Evolutionary conservation across 2,797 vertebrate species (phyloP), one percentile per base, ranked within the genome.

Genomic region (Coilia nasus): DNA sequence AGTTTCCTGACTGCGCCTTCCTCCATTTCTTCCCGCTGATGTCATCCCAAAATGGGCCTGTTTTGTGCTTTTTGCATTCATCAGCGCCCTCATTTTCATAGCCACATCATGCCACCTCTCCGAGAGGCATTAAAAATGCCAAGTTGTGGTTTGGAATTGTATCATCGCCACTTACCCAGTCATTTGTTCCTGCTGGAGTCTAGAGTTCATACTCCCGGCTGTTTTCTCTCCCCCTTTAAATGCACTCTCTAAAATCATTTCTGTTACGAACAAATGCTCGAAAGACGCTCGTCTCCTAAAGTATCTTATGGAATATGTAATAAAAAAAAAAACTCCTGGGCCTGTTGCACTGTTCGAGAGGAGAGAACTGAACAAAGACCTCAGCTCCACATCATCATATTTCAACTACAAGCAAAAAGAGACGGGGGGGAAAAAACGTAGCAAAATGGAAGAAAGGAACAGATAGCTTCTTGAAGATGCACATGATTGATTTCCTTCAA

Each of bases 381-480:
- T n/a, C 31, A 41, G 71, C 44, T n/a, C 2, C 31, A 78, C 17
- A 21, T 59, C 57, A 59, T 59, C 57, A 59, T 59, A 59, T 59
- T 19, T 19, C 57, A 59, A 19, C 15, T 59, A 21, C 57, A 19
- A 21, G 57, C 17, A 71, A 54, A 54, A 54, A 17, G 19, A 14
- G 64, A 0, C 4, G 31, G 19, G 41, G 21, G 0, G 35, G 28
- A 44, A 78, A 15, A 14, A 71, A 41, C 35, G 17, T 21, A 41
- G 19, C 71, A 78, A 25, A 44, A 71, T 44, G 19, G 35, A 41
- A 35, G 28, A 75, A 75, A 35, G 25, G 28, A 44, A 21, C 71
- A 41, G 71, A 78, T 78, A 78, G 71, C 17, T 78, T 78, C 71
- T 78, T 78, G 35, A 78, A 78, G 71, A 78, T 78, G 71, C 71